These are phyloP conservation scores for Drosophila bocqueti DNA, from an alignment of 1,140 invertebrate genomes.

Conservation along the genomic window DNA sequence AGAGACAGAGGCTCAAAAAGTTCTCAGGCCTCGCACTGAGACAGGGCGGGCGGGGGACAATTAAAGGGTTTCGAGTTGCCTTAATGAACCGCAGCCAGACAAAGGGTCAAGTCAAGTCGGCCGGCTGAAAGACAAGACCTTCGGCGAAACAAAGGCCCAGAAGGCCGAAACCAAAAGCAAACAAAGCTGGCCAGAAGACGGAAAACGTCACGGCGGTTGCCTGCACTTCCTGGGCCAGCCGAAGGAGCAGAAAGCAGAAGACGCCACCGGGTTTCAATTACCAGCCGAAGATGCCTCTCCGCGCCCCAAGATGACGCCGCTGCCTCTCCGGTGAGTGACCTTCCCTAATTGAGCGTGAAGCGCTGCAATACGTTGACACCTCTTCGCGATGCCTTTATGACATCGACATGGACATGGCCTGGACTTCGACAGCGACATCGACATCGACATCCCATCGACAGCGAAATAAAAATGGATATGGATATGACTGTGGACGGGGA, in stretches of 20 bases:
- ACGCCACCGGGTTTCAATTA: constrained; percentile 66
- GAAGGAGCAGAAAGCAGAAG: constrained; percentile 38
- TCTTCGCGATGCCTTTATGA: constrained; percentile 40
- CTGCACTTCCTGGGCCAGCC: constrained; percentile 61
- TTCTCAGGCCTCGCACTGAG: constrained; percentile 57
- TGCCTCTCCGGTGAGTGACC: constrained; percentile 28
- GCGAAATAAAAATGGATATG: constrained; percentile 40
- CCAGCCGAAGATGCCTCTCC: constrained; percentile 38
- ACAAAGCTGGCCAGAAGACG: constrained; percentile 58
- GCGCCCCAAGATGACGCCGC: constrained; percentile 19
- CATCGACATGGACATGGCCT: constrained; percentile 11
- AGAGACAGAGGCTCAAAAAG: constrained; percentile 41
- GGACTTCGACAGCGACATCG: constrained; percentile 26
- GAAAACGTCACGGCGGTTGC: constrained; percentile 77
- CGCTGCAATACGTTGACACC: constrained; percentile 59
- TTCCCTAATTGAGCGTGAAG: constrained; percentile 76
- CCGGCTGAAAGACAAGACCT: constrained; percentile 41
- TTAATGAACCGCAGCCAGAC: constrained; percentile 78
- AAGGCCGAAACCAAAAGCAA: constrained; percentile 36
- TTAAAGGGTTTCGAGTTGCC: constrained; percentile 73
- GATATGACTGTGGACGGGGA: constrained; percentile 4
- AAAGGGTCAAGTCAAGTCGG: constrained; percentile 70
- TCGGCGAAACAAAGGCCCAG: constrained; percentile 40
- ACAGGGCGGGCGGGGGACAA: constrained; percentile 4
- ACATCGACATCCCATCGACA: constrained; percentile 16